phyloP scores from a whole-genome alignment of 2,113 vertebrate genomes.

The Pelecanus crispus region DNA sequence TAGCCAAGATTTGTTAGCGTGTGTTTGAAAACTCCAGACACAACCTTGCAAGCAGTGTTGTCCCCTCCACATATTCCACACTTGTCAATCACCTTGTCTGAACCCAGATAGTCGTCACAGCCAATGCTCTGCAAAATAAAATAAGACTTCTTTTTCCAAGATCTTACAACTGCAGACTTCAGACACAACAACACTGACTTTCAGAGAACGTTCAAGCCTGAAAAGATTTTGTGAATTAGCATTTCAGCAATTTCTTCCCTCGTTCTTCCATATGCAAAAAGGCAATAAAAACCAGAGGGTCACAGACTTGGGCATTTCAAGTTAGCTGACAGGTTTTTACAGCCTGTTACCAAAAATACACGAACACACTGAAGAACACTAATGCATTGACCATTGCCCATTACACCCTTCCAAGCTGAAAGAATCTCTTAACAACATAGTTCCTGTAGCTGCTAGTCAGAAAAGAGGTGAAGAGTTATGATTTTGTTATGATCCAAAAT shows the following conservation, averaged over 20 bases:
- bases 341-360: neutral
- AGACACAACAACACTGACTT: neutral
- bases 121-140: slow-evolving; percentile 81
- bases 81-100: slow-evolving; percentile 87
- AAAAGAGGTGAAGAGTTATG: neutral
- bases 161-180: neutral
- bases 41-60: slow-evolving; percentile 86
- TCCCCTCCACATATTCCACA: slow-evolving; percentile 93
- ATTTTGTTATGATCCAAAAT: neutral
- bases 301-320: neutral
- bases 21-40: slow-evolving; percentile 91
- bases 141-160: neutral
- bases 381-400: neutral
- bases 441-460: neutral
- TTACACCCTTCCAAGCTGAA: neutral
- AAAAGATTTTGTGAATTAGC: neutral
- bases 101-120: slow-evolving; percentile 91
- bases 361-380: neutral
- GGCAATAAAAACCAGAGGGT: neutral
- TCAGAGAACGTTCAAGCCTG: neutral
- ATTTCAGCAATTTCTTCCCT: neutral
- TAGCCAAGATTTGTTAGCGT: slow-evolving; percentile 89
- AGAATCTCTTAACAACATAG: neutral
- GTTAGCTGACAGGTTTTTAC: neutral
- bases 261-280: neutral